A percentile compares a stretch with the other conserved stretches of the same genome.
Conservation (phyloP, 1,140 invertebrate species). For the Drosophila persimilis region DNA sequence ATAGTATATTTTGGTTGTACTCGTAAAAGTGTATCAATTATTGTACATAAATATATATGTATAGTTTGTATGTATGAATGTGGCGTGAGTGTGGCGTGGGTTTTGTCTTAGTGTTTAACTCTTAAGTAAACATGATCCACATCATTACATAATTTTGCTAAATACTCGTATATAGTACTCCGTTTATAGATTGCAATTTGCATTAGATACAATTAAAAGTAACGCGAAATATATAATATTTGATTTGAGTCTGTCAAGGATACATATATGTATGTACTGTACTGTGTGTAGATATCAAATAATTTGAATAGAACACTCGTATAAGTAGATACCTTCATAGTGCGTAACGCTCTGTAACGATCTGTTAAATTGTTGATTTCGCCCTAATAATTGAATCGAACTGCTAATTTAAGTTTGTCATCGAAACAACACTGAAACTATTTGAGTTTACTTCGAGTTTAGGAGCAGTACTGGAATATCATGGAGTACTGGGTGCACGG, state of each 20-base stretch:
- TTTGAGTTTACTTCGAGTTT: conserved; percentile 37
- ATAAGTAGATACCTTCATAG: conserved; percentile 26
- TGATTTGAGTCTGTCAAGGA: conserved; percentile 57
- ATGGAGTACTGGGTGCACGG: conserved; percentile 4
- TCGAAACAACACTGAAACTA: conserved; percentile 55
- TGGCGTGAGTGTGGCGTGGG: conserved; percentile 35
- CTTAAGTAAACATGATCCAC: conserved; percentile 17
- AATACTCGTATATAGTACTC: conserved; percentile 26
- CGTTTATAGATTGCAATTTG: conserved; percentile 34
- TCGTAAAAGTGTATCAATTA: not conserved
- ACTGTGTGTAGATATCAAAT: conserved; percentile 34
- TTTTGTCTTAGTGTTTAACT: not conserved
- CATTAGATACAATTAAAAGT: conserved; percentile 57
- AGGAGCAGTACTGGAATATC: conserved; percentile 30
- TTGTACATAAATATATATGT: conserved; percentile 37
- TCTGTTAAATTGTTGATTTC: conserved; percentile 4
- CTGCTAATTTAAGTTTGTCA: conserved; percentile 53
- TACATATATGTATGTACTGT: conserved; percentile 24
- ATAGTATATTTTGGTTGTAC: conserved; percentile 42
- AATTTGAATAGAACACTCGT: conserved; percentile 57
- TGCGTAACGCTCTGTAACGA: conserved; percentile 24
- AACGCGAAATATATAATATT: conserved; percentile 63
- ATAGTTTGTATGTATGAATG: conserved; percentile 36
- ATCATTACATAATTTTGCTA: conserved; percentile 19
- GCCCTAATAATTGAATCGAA: conserved; percentile 37